Percentiles rank a stretch among this genome's conserved stretches.
Evolutionary conservation across 1,140 invertebrate genomes (phyloP).

Genomic region (Acromyrmex charruanus): DNA sequence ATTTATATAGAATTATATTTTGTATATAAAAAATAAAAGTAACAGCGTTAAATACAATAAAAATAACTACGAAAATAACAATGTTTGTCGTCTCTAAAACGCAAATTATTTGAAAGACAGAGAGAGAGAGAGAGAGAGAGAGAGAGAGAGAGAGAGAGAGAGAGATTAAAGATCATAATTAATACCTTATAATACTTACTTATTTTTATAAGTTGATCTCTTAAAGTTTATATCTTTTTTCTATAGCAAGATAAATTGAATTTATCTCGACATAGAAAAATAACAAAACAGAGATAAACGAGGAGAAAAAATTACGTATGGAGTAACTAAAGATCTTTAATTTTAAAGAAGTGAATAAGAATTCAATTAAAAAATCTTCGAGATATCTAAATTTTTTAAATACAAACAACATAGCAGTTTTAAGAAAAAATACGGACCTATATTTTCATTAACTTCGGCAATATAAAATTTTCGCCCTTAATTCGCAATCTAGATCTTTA

Average conservation of each 20-base stretch:
- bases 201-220: neutral
- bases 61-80: no score
- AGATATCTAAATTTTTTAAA: neutral
- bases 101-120: neutral
- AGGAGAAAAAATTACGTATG: neutral
- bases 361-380: neutral
- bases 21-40: neutral
- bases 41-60: neutral
- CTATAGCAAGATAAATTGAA: neutral
- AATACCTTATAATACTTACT: neutral
- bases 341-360: neutral
- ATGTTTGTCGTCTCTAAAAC: neutral
- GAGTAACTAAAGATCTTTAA: neutral
- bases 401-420: neutral
- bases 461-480: no score
- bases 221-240: no score
- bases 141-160: neutral
- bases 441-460: no score
- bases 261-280: neutral
- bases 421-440: neutral
- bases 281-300: neutral
- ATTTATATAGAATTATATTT: neutral
- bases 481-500: no score
- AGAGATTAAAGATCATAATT: neutral
- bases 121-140: no score